Percentiles rank a stretch among this genome's conserved stretches.
Evolutionary conservation across 2,797 vertebrate species (phyloP).

Genomic region (Setipinna tenuifilis): DNA sequence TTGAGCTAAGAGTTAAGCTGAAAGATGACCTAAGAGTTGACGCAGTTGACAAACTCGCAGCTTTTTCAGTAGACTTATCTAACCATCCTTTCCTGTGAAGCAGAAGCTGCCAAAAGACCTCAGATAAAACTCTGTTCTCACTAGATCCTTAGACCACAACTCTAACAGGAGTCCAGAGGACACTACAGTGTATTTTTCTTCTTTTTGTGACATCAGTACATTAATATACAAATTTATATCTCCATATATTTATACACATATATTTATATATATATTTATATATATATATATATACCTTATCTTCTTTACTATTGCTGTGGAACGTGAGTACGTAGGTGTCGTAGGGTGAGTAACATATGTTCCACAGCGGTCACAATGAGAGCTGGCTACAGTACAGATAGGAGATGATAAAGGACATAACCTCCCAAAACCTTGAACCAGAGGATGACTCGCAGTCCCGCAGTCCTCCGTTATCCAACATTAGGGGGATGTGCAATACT

Average conservation of each 20-base stretch:
- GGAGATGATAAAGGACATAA: neutral
- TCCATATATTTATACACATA: conserved; percentile 54
- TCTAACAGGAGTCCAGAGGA: neutral
- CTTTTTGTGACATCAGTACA: conserved; percentile 36
- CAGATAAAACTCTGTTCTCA: neutral
- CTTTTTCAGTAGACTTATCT: neutral
- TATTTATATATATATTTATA: conserved; percentile 39
- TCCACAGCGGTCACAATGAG: conserved; percentile 11
- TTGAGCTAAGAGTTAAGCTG: neutral
- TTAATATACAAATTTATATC: conserved; percentile 59
- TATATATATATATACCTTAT: neutral
- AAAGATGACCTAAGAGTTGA: neutral
- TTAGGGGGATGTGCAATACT: neutral
- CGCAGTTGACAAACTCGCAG: neutral
- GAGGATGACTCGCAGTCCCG: neutral
- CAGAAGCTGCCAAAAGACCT: conserved; percentile 14
- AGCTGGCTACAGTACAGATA: neutral
- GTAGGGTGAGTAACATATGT: neutral
- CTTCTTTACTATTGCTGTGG: neutral
- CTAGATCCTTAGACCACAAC: neutral
- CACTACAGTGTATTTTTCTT: neutral
- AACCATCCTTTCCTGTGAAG: neutral
- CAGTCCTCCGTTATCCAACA: neutral
- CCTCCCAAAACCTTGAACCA: neutral
- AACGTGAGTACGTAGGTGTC: neutral